A percentile compares a stretch with the other conserved stretches of the same genome.
Conservation (phyloP, 2,888 invertebrate genomes). For the Embidobia sp. region DNA sequence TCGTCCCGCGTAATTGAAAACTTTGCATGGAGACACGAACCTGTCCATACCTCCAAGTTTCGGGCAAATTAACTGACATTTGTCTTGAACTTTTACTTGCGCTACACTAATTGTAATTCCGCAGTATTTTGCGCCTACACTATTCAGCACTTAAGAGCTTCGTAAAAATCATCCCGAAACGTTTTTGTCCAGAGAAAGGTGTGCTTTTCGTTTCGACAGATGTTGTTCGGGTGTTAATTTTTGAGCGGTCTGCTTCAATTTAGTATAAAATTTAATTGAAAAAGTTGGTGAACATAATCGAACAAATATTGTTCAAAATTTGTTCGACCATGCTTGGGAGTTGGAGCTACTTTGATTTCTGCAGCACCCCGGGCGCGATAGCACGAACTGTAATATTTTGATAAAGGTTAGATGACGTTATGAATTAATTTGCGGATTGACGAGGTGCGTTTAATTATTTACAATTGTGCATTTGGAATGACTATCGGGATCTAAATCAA, state of each 20-base stretch:
- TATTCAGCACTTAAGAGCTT: slow-evolving; percentile 11
- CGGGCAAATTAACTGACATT: slow-evolving; percentile 51
- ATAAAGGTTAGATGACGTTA: slow-evolving; percentile 7
- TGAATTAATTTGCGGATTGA: slow-evolving; percentile 30
- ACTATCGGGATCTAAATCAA: slow-evolving; percentile 44
- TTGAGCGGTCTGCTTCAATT: slow-evolving; percentile 19
- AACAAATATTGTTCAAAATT: slow-evolving; percentile 24
- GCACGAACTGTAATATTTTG: slow-evolving; percentile 7
- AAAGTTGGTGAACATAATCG: slow-evolving; percentile 3
- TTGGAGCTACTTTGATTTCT: neutral
- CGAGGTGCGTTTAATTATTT: slow-evolving; percentile 42
- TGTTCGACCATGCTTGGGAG: neutral
- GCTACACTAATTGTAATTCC: slow-evolving; percentile 31
- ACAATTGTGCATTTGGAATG: slow-evolving; percentile 38
- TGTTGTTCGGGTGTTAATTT: slow-evolving; percentile 5
- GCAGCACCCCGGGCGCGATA: neutral
- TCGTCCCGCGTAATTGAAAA: slow-evolving; percentile 52
- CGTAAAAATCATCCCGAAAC: neutral
- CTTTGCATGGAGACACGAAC: slow-evolving; percentile 45
- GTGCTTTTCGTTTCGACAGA: slow-evolving; percentile 1
- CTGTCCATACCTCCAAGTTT: slow-evolving; percentile 38
- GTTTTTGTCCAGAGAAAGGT: neutral
- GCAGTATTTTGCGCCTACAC: slow-evolving; percentile 28
- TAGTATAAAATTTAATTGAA: slow-evolving; percentile 23
- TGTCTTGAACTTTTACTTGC: slow-evolving; percentile 45